Evolutionary conservation across 2,113 vertebrate genomes (phyloP), one percentile per base, ranked within the genome.

Genomic region (Cariama cristata): DNA sequence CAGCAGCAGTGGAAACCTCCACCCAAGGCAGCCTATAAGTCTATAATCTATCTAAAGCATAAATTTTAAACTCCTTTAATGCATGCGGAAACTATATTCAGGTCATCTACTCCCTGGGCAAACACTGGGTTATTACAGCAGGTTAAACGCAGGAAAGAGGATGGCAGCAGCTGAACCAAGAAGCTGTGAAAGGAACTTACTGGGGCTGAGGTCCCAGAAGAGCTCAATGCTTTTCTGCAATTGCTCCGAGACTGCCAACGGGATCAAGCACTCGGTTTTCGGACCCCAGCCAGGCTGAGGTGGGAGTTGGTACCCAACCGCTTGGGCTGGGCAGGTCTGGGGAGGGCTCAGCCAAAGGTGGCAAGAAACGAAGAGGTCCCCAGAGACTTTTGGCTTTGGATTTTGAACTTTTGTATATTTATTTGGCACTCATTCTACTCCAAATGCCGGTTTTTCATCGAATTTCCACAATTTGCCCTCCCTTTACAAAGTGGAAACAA

Each of bases 311-410:
- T 84, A 17, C 27, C 8, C 8, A 22, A 13, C 20, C 83, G 40
- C 50, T 80, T 27, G 58, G 72, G 58, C 16, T 58, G 53, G 58
- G 20, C 9, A 53, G 40, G 5, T 58, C 68, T 83, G 7, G 9
- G 27, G 4, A 44, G 5, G 4, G 44, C 32, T 84, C 27, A 53
- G 32, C 3, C 27, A n/a, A n/a, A 0, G 1, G 11, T 21, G 17
- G 35, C 23, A 66, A 66, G 58, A 93, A 69, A 33, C 45, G 0
- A 76, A 47, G 8, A 4, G 8, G 4, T 66, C 9, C 64, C 17
- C 16, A 47, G 8, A 58, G 45, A 56, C 23, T 72, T 50, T 35
- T 32, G 4, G 24, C 24, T 62, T 71, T 28, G 32, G 30, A 30
- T 75, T 40, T 63, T 23, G 19, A 77, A 12, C 12, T 74, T 62